A percentile compares a stretch with the other conserved stretches of the same genome.
phyloP scores from a whole-genome alignment of 2,113 vertebrate genomes.

The Rattus rattus region DNA sequence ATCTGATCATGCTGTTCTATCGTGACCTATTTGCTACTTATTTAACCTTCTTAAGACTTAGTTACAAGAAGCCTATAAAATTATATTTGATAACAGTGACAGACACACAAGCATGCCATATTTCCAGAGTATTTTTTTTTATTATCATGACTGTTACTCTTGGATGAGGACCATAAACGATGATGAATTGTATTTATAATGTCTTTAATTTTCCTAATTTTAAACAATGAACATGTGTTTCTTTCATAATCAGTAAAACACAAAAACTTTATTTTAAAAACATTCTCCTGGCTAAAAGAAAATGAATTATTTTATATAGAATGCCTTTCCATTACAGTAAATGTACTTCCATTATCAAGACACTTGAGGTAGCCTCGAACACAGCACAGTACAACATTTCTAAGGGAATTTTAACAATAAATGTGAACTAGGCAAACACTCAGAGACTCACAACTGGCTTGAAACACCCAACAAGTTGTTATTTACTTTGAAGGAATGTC shows the following conservation, averaged over 20 bases:
- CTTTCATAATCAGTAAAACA: conserved; percentile 51
- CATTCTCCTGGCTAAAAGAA: conserved; percentile 56
- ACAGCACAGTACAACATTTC: conserved; percentile 60
- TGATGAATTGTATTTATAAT: conserved; percentile 45
- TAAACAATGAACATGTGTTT: conserved; percentile 7
- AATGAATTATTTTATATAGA: conserved; percentile 24
- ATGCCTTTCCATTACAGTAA: conserved; percentile 46
- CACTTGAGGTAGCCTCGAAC: conserved; percentile 23
- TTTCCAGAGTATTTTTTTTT: conserved; percentile 24
- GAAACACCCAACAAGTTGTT: conserved; percentile 76
- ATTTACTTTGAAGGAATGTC: conserved; percentile 70
- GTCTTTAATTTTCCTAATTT: conserved; percentile 53
- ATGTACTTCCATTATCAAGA: conserved; percentile 48
- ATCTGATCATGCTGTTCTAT: neutral
- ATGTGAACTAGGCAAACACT: conserved; percentile 66
- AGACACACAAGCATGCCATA: neutral
- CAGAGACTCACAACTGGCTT: conserved; percentile 72
- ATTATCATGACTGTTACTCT: neutral
- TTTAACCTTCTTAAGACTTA: conserved; percentile 57
- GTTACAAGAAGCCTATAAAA: conserved; percentile 43
- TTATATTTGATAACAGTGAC: conserved; percentile 47
- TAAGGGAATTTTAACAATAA: conserved; percentile 71
- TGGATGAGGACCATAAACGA: neutral
- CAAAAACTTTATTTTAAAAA: conserved; percentile 45
- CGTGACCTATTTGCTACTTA: conserved; percentile 47